Percentiles rank a stretch among this genome's conserved stretches.
Conservation (phyloP, 2,888 invertebrate genomes). For the Erebia aethiops region DNA sequence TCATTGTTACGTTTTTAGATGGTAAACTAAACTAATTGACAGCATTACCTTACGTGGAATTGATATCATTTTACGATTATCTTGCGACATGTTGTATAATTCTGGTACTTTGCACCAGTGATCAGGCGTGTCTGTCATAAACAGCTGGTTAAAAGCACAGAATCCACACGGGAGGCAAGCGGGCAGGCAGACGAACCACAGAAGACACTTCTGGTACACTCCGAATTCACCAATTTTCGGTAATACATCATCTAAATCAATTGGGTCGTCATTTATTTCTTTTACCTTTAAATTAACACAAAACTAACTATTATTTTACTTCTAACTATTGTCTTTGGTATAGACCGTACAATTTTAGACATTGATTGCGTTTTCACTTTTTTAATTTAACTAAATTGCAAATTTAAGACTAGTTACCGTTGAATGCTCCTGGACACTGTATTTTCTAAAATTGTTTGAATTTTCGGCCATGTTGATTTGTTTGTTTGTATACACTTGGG, state of each 20-base stretch:
- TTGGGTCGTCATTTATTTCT: constrained; percentile 71
- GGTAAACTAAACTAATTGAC: constrained; percentile 4
- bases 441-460: constrained; percentile 38
- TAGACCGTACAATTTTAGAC: neutral
- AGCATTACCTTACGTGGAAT: constrained; percentile 79
- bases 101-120: constrained; percentile 93
- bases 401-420: constrained; percentile 51
- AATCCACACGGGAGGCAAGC: constrained; percentile 96
- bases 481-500: constrained; percentile 32
- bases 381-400: neutral
- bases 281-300: constrained; percentile 52
- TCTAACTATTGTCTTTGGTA: neutral
- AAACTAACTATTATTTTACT: neutral
- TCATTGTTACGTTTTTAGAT: neutral
- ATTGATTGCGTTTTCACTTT: neutral
- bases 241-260: constrained; percentile 93
- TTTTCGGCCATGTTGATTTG: constrained; percentile 34
- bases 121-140: constrained; percentile 93
- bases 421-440: constrained; percentile 56
- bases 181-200: constrained; percentile 94
- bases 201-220: constrained; percentile 91
- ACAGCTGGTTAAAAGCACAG: constrained; percentile 96
- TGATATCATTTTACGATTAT: constrained; percentile 84
- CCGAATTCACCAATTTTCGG: constrained; percentile 95
- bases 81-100: constrained; percentile 82